Percentiles rank a stretch among this genome's conserved stretches.
phyloP scores from a whole-genome alignment of 2,113 vertebrate species.

The Phrynocephalus versicolor region DNA sequence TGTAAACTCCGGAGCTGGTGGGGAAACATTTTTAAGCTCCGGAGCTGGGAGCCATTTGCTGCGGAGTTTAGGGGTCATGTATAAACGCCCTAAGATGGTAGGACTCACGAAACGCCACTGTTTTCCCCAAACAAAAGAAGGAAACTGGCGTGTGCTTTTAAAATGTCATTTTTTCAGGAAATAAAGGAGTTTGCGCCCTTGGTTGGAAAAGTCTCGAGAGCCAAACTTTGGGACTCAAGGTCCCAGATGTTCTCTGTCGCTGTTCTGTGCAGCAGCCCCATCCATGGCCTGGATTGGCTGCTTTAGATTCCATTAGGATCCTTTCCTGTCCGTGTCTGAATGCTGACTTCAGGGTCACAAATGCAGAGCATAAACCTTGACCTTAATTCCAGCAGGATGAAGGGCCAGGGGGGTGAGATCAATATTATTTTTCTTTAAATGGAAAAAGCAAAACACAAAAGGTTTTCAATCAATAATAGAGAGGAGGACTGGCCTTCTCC shows the following conservation, averaged over 20 bases:
- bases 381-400: constrained; percentile 23
- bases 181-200: not conserved
- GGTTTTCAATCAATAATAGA: not conserved
- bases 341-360: not conserved
- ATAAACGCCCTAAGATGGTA: too few relatives aligned
- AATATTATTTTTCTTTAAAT: constrained; percentile 17
- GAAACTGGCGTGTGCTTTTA: not conserved
- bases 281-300: constrained; percentile 27
- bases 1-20: too few relatives aligned
- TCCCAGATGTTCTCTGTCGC: not conserved
- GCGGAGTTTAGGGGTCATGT: too few relatives aligned
- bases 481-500: not conserved
- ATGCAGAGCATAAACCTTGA: constrained; percentile 22
- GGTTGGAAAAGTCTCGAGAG: not conserved
- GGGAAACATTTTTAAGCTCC: too few relatives aligned
- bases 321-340: constrained; percentile 8
- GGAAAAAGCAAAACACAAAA: not conserved
- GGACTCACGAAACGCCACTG: not conserved
- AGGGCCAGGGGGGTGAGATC: not conserved
- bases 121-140: not conserved
- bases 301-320: constrained; percentile 53
- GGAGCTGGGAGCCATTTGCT: too few relatives aligned
- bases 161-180: not conserved
- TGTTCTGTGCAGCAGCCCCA: not conserved
- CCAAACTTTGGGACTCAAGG: not conserved